These are phyloP conservation scores for Polyommatus icarus DNA, from an alignment of 2,888 invertebrate genomes.

Conservation along the genomic window DNA sequence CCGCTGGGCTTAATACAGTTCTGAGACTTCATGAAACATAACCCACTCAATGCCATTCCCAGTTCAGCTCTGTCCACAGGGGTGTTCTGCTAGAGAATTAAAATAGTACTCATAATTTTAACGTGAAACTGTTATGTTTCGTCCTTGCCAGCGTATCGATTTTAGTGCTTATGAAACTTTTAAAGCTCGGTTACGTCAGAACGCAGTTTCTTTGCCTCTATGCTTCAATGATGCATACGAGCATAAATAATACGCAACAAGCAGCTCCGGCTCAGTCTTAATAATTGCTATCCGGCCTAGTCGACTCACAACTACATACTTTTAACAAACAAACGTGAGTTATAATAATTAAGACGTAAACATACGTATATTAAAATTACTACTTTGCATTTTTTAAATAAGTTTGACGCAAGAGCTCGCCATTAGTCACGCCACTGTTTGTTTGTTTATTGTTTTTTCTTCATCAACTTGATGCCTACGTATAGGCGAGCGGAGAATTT, in stretches of 20 bases:
- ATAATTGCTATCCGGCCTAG: not conserved
- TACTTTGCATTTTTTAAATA: conserved; percentile 11
- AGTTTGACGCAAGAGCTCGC: conserved; percentile 1
- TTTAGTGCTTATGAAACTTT: no score
- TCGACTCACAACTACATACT: not conserved
- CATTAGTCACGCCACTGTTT: conserved; percentile 17
- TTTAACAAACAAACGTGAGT: not conserved
- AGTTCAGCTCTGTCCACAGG: no score
- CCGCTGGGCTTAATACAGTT: no score
- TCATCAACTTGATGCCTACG: not conserved
- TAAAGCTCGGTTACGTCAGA: no score
- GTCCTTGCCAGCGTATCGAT: no score
- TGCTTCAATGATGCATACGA: conserved; percentile 16
- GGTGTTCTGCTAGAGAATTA: no score
- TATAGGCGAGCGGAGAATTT: conserved; percentile 10
- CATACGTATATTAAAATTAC: not conserved
- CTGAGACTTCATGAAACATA: no score
- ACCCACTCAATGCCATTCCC: no score
- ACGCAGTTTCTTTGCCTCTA: not conserved
- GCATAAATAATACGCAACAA: not conserved
- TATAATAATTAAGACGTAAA: conserved; percentile 16
- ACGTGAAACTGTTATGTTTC: no score
- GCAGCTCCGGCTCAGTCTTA: not conserved
- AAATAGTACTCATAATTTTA: no score
- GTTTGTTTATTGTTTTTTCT: conserved; percentile 19